Base-by-base conservation (phyloP, 2,888 invertebrate genomes). In the Euclidia mi region DNA sequence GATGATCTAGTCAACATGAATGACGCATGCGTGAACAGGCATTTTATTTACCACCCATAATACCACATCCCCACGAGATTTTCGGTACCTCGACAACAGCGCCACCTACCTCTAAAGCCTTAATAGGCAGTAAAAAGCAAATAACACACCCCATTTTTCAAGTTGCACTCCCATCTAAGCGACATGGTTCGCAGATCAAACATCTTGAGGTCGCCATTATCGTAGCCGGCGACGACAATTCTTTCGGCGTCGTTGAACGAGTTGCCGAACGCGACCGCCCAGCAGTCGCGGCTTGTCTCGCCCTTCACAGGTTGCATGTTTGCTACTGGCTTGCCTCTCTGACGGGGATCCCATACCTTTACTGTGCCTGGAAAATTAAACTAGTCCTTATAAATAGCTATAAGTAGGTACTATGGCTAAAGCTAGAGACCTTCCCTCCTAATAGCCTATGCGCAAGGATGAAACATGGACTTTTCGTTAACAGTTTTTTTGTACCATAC, bases 191-290 rank as follows among this genome's bases (percentile, higher is more conserved):
- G 95, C 18, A 99, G 93, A 87, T 99, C 99, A 85, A 98, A 99
- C 91, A 99, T 95, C 90, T 99, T 99, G 1, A 99, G 89, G 82
- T 99, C 99, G 0, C 99, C 99, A 87, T 99, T 99, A 82, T 99
- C 99, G 81, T 99, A 99, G 0, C 99, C 99, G 7, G 99, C 98
- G 18, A 96, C 97, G 0, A 99, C 96, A 51, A 97, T 95, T 52
- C 99, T 95, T 76, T 99, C 99, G 20, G 97, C 95, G 40, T 97
- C 96, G 84, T 97, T 98, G 89, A 97, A 98, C 0, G 98, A 97
- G 91, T 99, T 97, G 0, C 99, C 99, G 83, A 99, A 99, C 0
- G 97, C 96, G 0, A 99, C 99, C 0, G 97, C 91, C 99, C 99
- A 99, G 87, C 99, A 99, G 82, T 99, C 99, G 28, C 99, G 94